Evolutionary conservation across 1,140 invertebrate genomes (phyloP).

Genomic region (Manduca sexta): DNA sequence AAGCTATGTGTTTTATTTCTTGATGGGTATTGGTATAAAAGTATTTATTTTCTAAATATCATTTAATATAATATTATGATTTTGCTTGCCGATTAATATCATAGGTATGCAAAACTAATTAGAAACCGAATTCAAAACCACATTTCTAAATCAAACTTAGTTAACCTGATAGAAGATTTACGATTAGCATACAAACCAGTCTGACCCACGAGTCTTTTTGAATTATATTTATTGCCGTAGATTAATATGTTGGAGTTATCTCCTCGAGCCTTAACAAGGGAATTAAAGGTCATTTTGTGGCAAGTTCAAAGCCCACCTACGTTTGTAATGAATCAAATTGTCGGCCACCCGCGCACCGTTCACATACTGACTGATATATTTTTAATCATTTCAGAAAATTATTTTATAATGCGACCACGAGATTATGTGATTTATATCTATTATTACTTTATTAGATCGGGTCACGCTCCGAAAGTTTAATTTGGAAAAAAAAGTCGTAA

Average conservation of each 20-base stretch:
- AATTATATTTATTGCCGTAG: slow-evolving; percentile 43
- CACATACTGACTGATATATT: slow-evolving; percentile 34
- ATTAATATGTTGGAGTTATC: slow-evolving; percentile 57
- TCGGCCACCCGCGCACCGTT: slow-evolving; percentile 47
- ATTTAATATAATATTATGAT: too few relatives aligned
- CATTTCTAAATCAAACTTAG: not conserved
- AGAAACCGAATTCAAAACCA: too few relatives aligned
- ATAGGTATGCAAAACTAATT: too few relatives aligned
- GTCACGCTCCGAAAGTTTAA: slow-evolving; percentile 36
- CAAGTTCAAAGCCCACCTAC: slow-evolving; percentile 57
- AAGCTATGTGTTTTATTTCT: too few relatives aligned
- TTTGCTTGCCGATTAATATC: too few relatives aligned
- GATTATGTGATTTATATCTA: not conserved
- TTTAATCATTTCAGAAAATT: slow-evolving; percentile 35
- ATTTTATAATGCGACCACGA: slow-evolving; percentile 7
- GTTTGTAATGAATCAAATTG: slow-evolving; percentile 49
- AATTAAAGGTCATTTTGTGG: slow-evolving; percentile 62
- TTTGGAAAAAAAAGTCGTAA: not conserved
- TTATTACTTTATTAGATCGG: slow-evolving; percentile 39
- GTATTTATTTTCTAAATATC: too few relatives aligned
- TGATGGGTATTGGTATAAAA: too few relatives aligned
- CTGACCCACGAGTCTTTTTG: slow-evolving; percentile 17
- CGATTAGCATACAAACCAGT: slow-evolving; percentile 15
- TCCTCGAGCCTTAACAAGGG: slow-evolving; percentile 47
- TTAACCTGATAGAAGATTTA: slow-evolving; percentile 27